Evolutionary conservation across 2,888 invertebrate genomes (phyloP), one percentile per base, ranked within the genome.

Genomic region (Holacanthella duospinosa): DNA sequence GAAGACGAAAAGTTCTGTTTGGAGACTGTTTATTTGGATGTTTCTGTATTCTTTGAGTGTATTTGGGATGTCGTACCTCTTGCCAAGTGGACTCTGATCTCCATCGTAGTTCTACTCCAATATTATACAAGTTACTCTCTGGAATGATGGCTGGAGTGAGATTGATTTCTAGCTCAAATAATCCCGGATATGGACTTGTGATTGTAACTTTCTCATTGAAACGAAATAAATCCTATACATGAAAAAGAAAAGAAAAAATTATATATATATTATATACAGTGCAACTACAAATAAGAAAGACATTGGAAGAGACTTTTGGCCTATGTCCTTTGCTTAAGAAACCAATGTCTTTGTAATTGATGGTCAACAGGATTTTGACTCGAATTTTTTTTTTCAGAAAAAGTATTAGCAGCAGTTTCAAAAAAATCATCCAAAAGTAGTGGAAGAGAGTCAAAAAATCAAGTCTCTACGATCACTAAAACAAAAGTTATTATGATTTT

Each of bases 181-280:
- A 62, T 56, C 63, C 67, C 55, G 71, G 68, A 62, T 67, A 73
- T 59, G 73, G 73, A 44, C 71, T 73, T 25, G 71, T 73, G 66
- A 73, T 69, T 54, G 63, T 62, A 55, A 73, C 66, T 65, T 68
- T 71, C 67, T 73, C 73, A 64, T 71, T 70, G 69, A 73, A 73
- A 60, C 71, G 70, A 55, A 67, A 67, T 61, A 72, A 64, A 64
- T 72, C 71, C 73, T 73, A n/a, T n/a, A n/a, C n/a, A n/a, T n/a
- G n/a, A n/a, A n/a, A n/a, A n/a, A n/a, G 59, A 44, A 43, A 29
- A 55, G 21, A 58, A 36, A 36, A 24, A 58, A 24, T 9, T 58
- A 19, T 16, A 36, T 36, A 36, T 36, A 36, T 6, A 12, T 36
- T 36, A n/a, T n/a, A n/a, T n/a, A n/a, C n/a, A n/a, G n/a, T n/a